A percentile compares a stretch with the other conserved stretches of the same genome.
These are phyloP conservation scores for Uromys caudimaculatus DNA, from an alignment of 2,797 vertebrate genomes.

Conservation along the genomic window DNA sequence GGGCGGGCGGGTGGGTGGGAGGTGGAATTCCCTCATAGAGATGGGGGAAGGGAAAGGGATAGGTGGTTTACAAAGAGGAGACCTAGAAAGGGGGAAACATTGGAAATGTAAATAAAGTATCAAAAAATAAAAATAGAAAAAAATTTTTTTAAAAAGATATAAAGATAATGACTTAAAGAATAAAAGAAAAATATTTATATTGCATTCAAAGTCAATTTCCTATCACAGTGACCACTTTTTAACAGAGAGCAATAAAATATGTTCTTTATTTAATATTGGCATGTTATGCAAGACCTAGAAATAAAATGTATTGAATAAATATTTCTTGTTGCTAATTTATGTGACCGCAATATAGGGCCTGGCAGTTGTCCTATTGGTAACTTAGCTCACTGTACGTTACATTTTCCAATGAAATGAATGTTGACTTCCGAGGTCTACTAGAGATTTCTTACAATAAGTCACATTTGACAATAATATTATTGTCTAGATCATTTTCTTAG, in stretches of 20 bases:
- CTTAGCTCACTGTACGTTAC: not conserved
- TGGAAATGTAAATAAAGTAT: too few species aligned
- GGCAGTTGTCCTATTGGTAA: not conserved
- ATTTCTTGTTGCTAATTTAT: not conserved
- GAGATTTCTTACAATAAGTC: not conserved
- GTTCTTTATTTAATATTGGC: not conserved
- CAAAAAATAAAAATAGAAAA: too few species aligned
- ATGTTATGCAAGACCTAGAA: not conserved
- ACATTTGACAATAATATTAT: not conserved
- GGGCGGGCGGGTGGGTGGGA: too few species aligned
- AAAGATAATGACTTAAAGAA: not conserved
- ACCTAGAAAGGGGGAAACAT: too few species aligned
- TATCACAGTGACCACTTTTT: not conserved
- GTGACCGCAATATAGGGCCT: not conserved
- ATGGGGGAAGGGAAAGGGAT: too few species aligned
- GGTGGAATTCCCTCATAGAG: too few species aligned
- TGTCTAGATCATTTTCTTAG: conserved; percentile 24
- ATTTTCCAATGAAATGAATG: conserved; percentile 20
- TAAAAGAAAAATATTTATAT: not conserved
- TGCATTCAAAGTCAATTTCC: not conserved
- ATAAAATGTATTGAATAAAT: not conserved
- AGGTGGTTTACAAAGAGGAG: too few species aligned
- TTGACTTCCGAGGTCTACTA: not conserved
- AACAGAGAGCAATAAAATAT: not conserved
- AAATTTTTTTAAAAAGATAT: too few species aligned